Percentiles rank a stretch among this genome's conserved stretches.
phyloP scores from a whole-genome alignment of 2,888 invertebrate genomes.

The Xanthorhoe designata region DNA sequence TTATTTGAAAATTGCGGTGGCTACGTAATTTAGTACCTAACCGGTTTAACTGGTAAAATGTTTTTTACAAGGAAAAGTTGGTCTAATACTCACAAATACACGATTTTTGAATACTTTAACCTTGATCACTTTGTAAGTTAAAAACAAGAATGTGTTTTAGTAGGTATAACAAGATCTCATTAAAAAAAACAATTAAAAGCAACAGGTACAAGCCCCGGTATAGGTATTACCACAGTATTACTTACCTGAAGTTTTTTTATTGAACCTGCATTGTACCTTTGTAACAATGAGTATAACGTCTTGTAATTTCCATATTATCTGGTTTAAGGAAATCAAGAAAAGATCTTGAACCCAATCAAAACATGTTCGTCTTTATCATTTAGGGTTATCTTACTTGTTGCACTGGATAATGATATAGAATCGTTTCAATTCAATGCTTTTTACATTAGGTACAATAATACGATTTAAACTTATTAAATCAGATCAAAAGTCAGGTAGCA shows the following conservation, averaged over 20 bases:
- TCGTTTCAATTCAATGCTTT: neutral
- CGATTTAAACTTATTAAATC: too few relatives aligned
- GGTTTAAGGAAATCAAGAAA: constrained; percentile 31
- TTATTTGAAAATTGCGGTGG: neutral
- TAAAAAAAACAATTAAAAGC: neutral
- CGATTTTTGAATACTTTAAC: too few relatives aligned
- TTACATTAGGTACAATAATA: too few relatives aligned
- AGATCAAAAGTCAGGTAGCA: too few relatives aligned
- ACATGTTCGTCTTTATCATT: constrained; percentile 22
- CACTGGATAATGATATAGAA: neutral
- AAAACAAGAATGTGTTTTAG: neutral
- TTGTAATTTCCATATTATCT: constrained; percentile 7
- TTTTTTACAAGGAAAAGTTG: constrained; percentile 5
- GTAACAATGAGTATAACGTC: constrained; percentile 1
- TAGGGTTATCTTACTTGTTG: constrained; percentile 30
- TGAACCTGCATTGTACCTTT: neutral
- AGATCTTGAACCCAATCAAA: constrained; percentile 35
- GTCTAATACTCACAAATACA: neutral
- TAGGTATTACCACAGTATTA: too few relatives aligned
- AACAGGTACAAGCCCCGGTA: neutral
- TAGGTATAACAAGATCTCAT: neutral
- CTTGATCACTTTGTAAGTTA: neutral
- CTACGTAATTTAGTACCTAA: neutral
- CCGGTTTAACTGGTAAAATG: constrained; percentile 8
- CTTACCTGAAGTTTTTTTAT: constrained; percentile 10